Percentiles rank a stretch among this genome's conserved stretches.
Conservation (phyloP, 2,113 vertebrate species). For the Sminthopsis crassicaudata region DNA sequence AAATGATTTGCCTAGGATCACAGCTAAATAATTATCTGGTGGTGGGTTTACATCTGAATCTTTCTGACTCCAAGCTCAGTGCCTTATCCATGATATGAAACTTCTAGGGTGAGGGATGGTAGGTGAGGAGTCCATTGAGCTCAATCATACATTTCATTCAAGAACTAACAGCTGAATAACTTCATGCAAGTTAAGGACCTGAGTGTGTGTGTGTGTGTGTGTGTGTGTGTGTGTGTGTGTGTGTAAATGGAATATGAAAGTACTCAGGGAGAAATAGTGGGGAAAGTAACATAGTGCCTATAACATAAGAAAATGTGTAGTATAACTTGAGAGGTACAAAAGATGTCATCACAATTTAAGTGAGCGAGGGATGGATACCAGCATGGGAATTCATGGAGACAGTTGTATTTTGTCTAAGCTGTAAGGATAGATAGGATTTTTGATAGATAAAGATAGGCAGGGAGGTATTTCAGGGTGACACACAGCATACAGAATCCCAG, state of each 20-base stretch:
- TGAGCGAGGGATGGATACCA: not conserved
- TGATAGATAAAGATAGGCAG: not conserved
- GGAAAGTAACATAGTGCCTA: not conserved
- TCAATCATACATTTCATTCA: not conserved
- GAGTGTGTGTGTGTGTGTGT: not conserved
- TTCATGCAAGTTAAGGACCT: not conserved
- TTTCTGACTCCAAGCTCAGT: not conserved
- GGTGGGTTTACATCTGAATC: not conserved
- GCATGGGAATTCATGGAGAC: not conserved
- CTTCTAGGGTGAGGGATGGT: not conserved
- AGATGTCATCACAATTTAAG: not conserved
- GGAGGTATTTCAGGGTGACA: not conserved
- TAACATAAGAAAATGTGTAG: not conserved
- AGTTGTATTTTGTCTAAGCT: not conserved
- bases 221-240: not conserved
- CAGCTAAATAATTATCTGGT: not conserved
- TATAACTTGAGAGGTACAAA: not conserved
- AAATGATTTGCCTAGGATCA: not conserved
- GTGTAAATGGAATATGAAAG: not conserved
- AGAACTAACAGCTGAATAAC: not conserved
- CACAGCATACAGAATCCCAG: too few species aligned
- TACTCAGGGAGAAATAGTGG: not conserved
- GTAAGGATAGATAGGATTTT: not conserved
- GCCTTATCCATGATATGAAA: not conserved
- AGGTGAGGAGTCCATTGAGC: not conserved